Conservation (phyloP, 2,888 invertebrate species). For the Platycnemis pennipes region DNA sequence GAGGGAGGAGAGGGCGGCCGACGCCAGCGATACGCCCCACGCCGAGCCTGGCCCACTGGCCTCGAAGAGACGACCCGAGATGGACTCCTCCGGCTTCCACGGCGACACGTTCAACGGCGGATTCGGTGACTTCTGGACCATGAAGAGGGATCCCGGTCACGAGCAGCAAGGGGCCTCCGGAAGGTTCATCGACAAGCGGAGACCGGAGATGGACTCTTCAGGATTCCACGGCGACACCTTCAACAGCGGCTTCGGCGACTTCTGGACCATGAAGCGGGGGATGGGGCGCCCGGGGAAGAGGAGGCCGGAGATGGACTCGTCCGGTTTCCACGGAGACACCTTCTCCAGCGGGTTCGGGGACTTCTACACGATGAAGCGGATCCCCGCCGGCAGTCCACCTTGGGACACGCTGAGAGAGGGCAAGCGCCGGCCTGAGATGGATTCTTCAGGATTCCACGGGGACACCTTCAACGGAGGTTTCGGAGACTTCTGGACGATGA, state of each 20-base stretch:
- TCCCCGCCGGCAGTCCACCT: background rate
- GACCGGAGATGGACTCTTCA: conserved; percentile 75
- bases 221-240: conserved; percentile 77
- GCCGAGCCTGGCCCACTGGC: conserved; percentile 71
- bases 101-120: conserved; percentile 76
- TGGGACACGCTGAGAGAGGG: conserved; percentile 12
- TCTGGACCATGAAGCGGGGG: conserved; percentile 75
- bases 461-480: conserved; percentile 76
- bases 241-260: conserved; percentile 76
- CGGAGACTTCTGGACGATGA: conserved; percentile 76
- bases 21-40: conserved; percentile 72
- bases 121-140: conserved; percentile 76
- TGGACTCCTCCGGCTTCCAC: conserved; percentile 75
- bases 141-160: conserved; percentile 74
- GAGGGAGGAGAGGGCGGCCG: conserved; percentile 25
- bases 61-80: conserved; percentile 68
- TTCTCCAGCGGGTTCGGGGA: conserved; percentile 76
- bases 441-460: conserved; percentile 76
- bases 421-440: conserved; percentile 70
- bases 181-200: conserved; percentile 71
- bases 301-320: conserved; percentile 74
- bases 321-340: conserved; percentile 77
- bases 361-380: conserved; percentile 75
- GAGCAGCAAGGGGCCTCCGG: conserved; percentile 72
- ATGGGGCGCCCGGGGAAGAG: conserved; percentile 71